phyloP scores from a whole-genome alignment of 1,140 invertebrate species.

The Drosophila nigromelanica region DNA sequence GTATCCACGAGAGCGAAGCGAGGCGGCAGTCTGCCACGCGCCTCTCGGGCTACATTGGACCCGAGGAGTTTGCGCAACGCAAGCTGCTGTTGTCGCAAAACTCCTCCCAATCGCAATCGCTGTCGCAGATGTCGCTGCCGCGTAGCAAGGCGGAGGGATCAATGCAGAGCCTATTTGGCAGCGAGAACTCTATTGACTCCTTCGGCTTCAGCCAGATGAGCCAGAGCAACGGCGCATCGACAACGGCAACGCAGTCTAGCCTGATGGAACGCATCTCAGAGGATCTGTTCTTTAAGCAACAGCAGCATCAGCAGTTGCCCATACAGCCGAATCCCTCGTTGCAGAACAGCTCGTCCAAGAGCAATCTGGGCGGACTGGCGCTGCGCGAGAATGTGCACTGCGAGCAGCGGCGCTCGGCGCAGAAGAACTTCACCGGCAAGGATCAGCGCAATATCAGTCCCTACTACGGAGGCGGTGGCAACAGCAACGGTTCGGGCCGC shows the following conservation, averaged over 20 bases:
- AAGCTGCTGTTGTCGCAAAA: slow-evolving; percentile 58
- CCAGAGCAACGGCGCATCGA: slow-evolving; percentile 35
- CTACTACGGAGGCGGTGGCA: slow-evolving; percentile 54
- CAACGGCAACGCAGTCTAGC: slow-evolving; percentile 52
- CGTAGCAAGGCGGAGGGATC: slow-evolving; percentile 36
- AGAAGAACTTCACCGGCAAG: slow-evolving; percentile 82
- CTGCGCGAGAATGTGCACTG: slow-evolving; percentile 77
- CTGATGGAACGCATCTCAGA: slow-evolving; percentile 67
- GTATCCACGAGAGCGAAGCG: slow-evolving; percentile 66
- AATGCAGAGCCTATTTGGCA: slow-evolving; percentile 63
- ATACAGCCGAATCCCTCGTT: slow-evolving; percentile 60
- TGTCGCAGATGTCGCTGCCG: slow-evolving; percentile 18
- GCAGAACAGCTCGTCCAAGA: slow-evolving; percentile 81
- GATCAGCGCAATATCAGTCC: slow-evolving; percentile 76
- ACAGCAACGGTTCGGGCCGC: slow-evolving; percentile 49
- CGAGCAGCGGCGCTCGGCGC: slow-evolving; percentile 68
- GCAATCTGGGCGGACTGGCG: slow-evolving; percentile 69
- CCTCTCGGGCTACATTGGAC: slow-evolving; percentile 79
- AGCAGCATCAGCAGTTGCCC: slow-evolving; percentile 42
- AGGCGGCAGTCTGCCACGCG: slow-evolving; percentile 58
- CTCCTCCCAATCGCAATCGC: slow-evolving; percentile 21
- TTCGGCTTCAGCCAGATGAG: slow-evolving; percentile 65
- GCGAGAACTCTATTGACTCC: slow-evolving; percentile 71
- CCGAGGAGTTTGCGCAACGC: slow-evolving; percentile 74
- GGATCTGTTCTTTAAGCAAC: slow-evolving; percentile 51